Percentiles rank a stretch among this genome's conserved stretches.
These are phyloP conservation scores for Acrossocheilus wenchowensis DNA, from an alignment of 2,797 vertebrate species.

Conservation along the genomic window DNA sequence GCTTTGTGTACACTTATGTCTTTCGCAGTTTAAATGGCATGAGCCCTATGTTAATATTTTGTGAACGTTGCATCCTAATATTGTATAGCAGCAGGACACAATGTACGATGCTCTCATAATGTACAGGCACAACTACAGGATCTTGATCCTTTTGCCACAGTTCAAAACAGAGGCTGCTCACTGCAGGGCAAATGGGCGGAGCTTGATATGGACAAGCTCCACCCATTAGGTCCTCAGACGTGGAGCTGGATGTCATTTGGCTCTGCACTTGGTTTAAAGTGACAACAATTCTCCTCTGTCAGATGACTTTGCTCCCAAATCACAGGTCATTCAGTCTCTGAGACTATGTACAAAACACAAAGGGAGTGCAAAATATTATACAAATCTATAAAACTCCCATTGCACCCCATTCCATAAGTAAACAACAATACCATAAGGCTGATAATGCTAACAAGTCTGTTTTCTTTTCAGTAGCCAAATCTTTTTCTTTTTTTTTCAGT, in stretches of 20 bases:
- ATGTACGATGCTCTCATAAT: slow-evolving; percentile 8
- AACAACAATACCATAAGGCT: neutral
- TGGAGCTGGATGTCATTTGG: neutral
- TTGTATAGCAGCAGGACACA: slow-evolving; percentile 47
- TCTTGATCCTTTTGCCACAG: slow-evolving; percentile 36
- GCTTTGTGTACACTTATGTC: slow-evolving; percentile 20
- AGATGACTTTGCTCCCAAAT: slow-evolving; percentile 11
- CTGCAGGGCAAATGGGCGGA: neutral
- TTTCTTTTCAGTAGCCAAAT: slow-evolving; percentile 2
- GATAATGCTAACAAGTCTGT: slow-evolving; percentile 6
- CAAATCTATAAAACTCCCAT: slow-evolving; percentile 17
- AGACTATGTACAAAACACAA: slow-evolving; percentile 34
- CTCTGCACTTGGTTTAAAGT: neutral
- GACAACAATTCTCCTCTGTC: neutral
- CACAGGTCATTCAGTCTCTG: slow-evolving; percentile 33
- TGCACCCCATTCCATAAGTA: neutral
- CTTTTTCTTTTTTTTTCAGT: neutral
- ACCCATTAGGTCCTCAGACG: neutral
- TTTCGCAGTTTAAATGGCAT: slow-evolving; percentile 1
- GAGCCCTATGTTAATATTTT: slow-evolving; percentile 41
- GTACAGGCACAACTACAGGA: slow-evolving; percentile 46
- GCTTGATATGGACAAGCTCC: neutral
- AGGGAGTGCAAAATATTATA: neutral
- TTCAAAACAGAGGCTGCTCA: neutral
- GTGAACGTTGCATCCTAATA: slow-evolving; percentile 27